Base-by-base conservation (phyloP, 2,888 invertebrate species). In the Thelaira solivaga region DNA sequence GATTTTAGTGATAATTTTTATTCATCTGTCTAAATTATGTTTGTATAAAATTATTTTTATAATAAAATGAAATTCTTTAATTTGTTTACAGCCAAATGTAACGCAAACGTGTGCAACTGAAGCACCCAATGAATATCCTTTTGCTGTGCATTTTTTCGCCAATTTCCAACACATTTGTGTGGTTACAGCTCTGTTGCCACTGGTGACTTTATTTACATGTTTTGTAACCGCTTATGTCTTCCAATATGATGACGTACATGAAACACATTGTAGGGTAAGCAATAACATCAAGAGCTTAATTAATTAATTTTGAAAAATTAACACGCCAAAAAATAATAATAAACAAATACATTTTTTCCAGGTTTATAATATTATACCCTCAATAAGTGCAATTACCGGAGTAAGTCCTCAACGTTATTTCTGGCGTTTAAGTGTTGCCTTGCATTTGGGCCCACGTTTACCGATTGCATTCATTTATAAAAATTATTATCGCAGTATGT, bases 381-480 rank as follows among this genome's bases (percentile, higher is more conserved):
- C 97, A 84, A 97, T 97, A 90, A 97, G 97, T 92, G 96, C 97
- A 82, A 96, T 97, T 88, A 97, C 97, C 79, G 97, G 97, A 61
- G 93, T 97, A 82, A 95, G 95, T 86, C 97, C 97, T 24, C 96
- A 97, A 89, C 92, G 95, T 84, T 97, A 97, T 90, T 90, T 97
- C 83, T 97, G 97, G 97, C 92, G 97, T 84, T 93, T 96, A 85
- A 95, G 95, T 88, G 94, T 97, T 85, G 97, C 97, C 81, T 92
- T 97, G 85, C 97, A 97, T 87, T 93, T 96, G 88, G 95, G 96
- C 85, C 97, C 97, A 84, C 93, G 97, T 86, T 92, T 97, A 88
- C 92, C 96, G 84, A 95, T 97, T 87, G 96, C 96, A 80, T 93
- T 94, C 82, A 93, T 97, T 83, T 96, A 96, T 90, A 93, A 94